Evolutionary conservation across 2,888 invertebrate genomes (phyloP).

Genomic region (Protodeltote pygarga): DNA sequence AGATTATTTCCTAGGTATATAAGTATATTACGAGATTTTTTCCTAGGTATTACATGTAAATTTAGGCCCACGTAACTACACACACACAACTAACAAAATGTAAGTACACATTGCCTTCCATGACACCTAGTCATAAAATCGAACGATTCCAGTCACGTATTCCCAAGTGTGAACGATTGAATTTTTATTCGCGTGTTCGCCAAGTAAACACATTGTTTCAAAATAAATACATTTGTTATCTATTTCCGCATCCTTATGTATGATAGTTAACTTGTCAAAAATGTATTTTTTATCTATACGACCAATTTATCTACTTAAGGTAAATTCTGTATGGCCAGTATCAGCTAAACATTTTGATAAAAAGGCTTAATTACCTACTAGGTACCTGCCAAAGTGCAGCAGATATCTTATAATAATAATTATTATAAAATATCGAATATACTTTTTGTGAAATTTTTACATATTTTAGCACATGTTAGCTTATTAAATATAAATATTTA

Average conservation of each 20-base stretch:
- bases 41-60: too few relatives aligned
- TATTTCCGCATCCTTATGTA: slow-evolving; percentile 37
- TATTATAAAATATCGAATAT: too few relatives aligned
- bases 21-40: too few relatives aligned
- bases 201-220: slow-evolving; percentile 45
- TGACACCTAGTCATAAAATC: slow-evolving; percentile 53
- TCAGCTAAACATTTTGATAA: background rate
- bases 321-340: slow-evolving; percentile 3
- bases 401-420: too few relatives aligned
- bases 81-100: slow-evolving; percentile 27
- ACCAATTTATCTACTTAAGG: background rate
- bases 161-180: slow-evolving; percentile 52
- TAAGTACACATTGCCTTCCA: slow-evolving; percentile 34
- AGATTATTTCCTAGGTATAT: too few relatives aligned
- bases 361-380: too few relatives aligned
- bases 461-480: too few relatives aligned
- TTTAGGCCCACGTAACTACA: slow-evolving; percentile 23
- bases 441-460: too few relatives aligned
- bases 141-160: slow-evolving; percentile 58
- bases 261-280: background rate
- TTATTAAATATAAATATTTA: too few relatives aligned
- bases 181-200: slow-evolving; percentile 51
- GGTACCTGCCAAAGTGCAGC: too few relatives aligned
- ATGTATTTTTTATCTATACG: slow-evolving; percentile 3
- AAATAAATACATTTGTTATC: slow-evolving; percentile 27